Evolutionary conservation across 2,888 invertebrate species (phyloP), one percentile per base, ranked within the genome.

Genomic region (Cryptosula pallasiana): DNA sequence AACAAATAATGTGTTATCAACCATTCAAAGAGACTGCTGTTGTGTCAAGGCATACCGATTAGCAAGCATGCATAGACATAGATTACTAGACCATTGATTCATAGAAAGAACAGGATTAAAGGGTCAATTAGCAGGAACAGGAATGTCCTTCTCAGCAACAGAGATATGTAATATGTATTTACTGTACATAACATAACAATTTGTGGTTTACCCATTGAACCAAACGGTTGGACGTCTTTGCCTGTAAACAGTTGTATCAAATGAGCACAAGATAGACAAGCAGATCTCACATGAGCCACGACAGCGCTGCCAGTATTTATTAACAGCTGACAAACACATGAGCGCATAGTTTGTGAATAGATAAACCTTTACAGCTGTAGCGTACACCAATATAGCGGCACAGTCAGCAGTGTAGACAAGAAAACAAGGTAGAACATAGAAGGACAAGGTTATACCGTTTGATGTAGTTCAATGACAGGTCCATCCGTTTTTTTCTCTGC

Each of bases 391-490:
- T n/a, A n/a, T n/a, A n/a, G n/a, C n/a, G n/a, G n/a, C n/a, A n/a
- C n/a, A n/a, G n/a, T n/a, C n/a, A n/a, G n/a, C n/a, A n/a, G n/a
- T n/a, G n/a, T n/a, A n/a, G n/a, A n/a, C n/a, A n/a, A n/a, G n/a
- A n/a, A n/a, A n/a, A n/a, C n/a, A n/a, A n/a, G n/a, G n/a, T n/a
- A n/a, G n/a, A n/a, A n/a, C n/a, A n/a, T n/a, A n/a, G n/a, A n/a
- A n/a, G n/a, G n/a, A n/a, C n/a, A n/a, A n/a, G n/a, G n/a, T n/a
- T n/a, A n/a, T 70, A 70, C 70, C 70, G 70, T 70, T 54, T 70
- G 70, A 70, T 36, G 2, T 9, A 93, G 86, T 82, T 91, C 91
- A 74, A 91, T 87, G 9, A 91, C 86, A 9, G 90, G 75, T 1
- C 76, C 74, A 58, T 69, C 72, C 9, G 57, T 27, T 27, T 34